Evolutionary conservation across 1,140 invertebrate genomes (phyloP), one percentile per base, ranked within the genome.

Genomic region (Pachypsylla venusta): DNA sequence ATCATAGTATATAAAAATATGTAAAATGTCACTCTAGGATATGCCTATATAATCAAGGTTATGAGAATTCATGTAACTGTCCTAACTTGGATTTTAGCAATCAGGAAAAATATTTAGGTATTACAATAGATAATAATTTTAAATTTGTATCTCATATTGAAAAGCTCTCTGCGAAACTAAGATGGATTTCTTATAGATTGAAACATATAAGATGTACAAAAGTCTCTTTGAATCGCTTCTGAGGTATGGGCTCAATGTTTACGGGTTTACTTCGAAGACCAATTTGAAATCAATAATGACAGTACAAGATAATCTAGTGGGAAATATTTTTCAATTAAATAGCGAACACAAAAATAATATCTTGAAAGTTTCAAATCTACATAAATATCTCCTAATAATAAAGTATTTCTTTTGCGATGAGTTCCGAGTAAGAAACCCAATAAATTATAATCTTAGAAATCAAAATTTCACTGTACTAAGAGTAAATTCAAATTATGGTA

Each of bases 161-260:
- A 19, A 48, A 48, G 5, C 42, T 48, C 7, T 48, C 42, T 48
- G 5, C 4, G 22, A 48, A 48, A 48, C n/a, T 48, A 48, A 5
- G 42, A 5, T 19, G 16, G 7, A n/a, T 48, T 5, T 4, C 42
- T 48, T 48, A 10, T 19, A 48, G 16, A n/a, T 5, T 48, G 22
- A 48, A 48, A 48, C 42, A 48, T 48, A 48, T 48, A 48, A 48
- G 22, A 48, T 24, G 26, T 25, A 55, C 22, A 55, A 55, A 55
- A 19, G 14, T 3, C 26, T 55, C 5, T 55, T 55, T 55, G 54
- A 25, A 12, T 55, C 54, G 7, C n/a, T 55, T 5, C n/a, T 24
- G 4, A 5, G 54, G 24, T 25, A 27, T n/a, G n/a, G n/a, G n/a
- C n/a, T n/a, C n/a, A n/a, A n/a, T n/a, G n/a, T n/a, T n/a, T n/a